phyloP scores from a whole-genome alignment of 30 jellyfish, hydroid and myxozoan genomes.

The Aurelia sp. region DNA sequence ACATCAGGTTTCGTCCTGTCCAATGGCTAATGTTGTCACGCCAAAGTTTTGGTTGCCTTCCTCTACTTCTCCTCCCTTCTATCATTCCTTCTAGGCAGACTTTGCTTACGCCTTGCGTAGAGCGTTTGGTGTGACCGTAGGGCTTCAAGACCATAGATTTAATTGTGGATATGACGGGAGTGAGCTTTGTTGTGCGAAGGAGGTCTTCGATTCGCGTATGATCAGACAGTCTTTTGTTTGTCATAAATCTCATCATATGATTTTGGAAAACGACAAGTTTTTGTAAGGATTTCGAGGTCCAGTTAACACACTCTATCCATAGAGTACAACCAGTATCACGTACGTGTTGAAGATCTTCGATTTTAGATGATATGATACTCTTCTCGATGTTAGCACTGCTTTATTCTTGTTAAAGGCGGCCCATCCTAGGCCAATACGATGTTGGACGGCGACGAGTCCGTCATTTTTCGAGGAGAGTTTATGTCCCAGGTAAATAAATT shows the following conservation, averaged over 20 bases:
- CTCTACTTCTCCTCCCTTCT: slow-evolving; percentile 33
- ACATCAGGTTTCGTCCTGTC: slow-evolving; percentile 42
- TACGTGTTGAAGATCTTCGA: no score
- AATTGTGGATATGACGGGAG: slow-evolving; percentile 45
- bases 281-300: no score
- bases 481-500: slow-evolving; percentile 27
- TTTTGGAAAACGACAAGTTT: no score
- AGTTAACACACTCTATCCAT: no score
- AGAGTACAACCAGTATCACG: no score
- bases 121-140: slow-evolving; percentile 48
- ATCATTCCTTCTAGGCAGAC: slow-evolving; percentile 42
- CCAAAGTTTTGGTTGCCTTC: slow-evolving; percentile 40
- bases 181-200: slow-evolving; percentile 47
- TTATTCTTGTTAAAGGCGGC: no score
- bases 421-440: no score
- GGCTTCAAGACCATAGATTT: slow-evolving; percentile 39
- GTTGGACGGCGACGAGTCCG: no score
- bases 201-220: slow-evolving; percentile 42
- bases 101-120: slow-evolving; percentile 40
- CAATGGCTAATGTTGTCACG: slow-evolving; percentile 49
- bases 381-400: no score
- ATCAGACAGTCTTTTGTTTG: slow-evolving; percentile 20
- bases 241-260: no score
- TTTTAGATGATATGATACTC: no score
- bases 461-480: no score